Evolutionary conservation across 2,113 vertebrate species (phyloP).

Genomic region (Coregonus clupeaformis): DNA sequence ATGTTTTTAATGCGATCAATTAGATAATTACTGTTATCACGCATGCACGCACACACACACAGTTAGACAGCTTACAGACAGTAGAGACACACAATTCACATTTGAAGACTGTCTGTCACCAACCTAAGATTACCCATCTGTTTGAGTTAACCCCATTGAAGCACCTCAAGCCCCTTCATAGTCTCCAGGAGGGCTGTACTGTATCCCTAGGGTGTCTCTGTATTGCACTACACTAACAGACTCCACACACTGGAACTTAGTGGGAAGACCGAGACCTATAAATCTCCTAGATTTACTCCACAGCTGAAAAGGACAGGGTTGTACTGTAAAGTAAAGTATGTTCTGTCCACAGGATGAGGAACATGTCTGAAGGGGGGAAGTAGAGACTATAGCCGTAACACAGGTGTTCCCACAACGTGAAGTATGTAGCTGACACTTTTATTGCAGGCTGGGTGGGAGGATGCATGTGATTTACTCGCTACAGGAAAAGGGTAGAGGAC

Average conservation of each 20-base stretch:
- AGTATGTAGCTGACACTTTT: background rate
- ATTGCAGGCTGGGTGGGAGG: background rate
- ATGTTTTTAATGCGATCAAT: no score
- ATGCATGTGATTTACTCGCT: background rate
- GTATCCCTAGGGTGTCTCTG: no score
- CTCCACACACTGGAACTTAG: background rate
- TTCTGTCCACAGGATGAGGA: background rate
- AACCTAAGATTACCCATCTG: conserved; percentile 1
- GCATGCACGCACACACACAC: conserved; percentile 2
- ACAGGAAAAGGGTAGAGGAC: background rate
- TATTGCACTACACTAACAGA: no score
- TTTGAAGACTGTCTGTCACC: background rate
- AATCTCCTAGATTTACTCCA: no score
- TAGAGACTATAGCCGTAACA: background rate
- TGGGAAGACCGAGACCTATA: no score
- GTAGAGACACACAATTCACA: no score
- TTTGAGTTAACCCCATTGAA: background rate
- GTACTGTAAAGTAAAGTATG: no score
- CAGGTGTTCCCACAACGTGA: background rate
- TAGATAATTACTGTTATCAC: background rate
- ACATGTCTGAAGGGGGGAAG: background rate
- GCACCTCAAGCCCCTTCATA: background rate
- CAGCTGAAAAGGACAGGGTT: no score
- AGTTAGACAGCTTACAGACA: background rate
- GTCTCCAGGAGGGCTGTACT: background rate